Conservation (phyloP, 2,888 invertebrate species). For the Cataglyphis rosenhaueri region DNA sequence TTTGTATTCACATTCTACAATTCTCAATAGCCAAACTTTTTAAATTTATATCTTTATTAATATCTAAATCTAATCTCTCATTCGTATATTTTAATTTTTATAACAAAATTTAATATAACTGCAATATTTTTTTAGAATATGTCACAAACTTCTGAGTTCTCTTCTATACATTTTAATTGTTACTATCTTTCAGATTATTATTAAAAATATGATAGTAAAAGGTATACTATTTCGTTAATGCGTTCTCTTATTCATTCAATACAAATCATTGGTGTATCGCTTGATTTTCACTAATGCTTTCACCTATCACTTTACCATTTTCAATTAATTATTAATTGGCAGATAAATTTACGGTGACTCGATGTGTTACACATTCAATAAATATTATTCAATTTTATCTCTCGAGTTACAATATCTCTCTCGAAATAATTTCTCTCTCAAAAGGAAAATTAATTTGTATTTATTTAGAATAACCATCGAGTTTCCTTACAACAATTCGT, state of each 20-base stretch:
- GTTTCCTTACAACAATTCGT: conserved; percentile 28
- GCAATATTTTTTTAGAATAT: conserved; percentile 37
- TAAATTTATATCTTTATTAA: conserved; percentile 7
- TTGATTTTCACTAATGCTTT: conserved; percentile 26
- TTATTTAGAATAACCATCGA: conserved; percentile 29
- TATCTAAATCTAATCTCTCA: neutral
- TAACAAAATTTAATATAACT: conserved; percentile 17
- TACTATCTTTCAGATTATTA: conserved; percentile 39
- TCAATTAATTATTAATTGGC: conserved; percentile 24
- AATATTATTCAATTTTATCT: conserved; percentile 9
- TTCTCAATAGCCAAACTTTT: neutral
- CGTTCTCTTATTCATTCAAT: neutral
- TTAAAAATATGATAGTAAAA: conserved; percentile 31
- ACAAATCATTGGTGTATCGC: conserved; percentile 31
- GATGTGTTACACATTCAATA: conserved; percentile 23
- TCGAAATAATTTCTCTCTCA: neutral
- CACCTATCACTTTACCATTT: conserved; percentile 21
- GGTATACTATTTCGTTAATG: conserved; percentile 32
- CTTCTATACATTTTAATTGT: conserved; percentile 27
- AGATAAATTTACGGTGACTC: conserved; percentile 31
- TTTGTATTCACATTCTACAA: conserved; percentile 27
- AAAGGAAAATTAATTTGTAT: neutral
- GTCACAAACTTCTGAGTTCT: conserved; percentile 21
- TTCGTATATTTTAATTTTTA: conserved; percentile 41
- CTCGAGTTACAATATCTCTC: neutral